Base-by-base conservation (phyloP, 1,140 invertebrate species). In the Zelostemma sp. region DNA sequence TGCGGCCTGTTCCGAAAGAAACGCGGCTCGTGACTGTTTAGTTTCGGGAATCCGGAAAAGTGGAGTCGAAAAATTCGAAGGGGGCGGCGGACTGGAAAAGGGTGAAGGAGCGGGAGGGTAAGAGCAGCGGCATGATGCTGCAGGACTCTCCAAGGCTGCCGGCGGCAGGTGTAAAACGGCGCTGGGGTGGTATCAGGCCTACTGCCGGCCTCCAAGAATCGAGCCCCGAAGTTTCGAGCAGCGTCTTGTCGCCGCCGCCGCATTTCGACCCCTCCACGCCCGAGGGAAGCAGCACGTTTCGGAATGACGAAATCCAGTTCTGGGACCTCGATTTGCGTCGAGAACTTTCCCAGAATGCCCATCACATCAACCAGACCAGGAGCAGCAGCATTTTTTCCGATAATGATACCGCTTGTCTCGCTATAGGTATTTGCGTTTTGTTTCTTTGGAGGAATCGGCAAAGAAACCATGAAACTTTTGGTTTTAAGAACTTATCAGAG, bases 271-370 rank as follows among this genome's bases (percentile, higher is more conserved):
- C 91, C 35, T 88, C 90, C 12, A 90, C 91, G 49, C 91, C 92
- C 2, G 79, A 72, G 83, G 86, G 68, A 90, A 90, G 70, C 8
- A 61, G 49, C 88, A 88, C 88, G 45, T 85, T 89, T 78, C 83
- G 92, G 78, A 85, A 92, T 75, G 90, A 91, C 49, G 93, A 93
- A 66, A 86, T 94, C 41, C 93, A 95, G 69, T 87, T 95, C 56
- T 95, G 93, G 93, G 90, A 94, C 61, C 88, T 90, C 46, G 89
- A 90, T 74, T 79, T 76, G 1, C 75, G 73, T 25, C 17, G 73
- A 18, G 38, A 73, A 41, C 45, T 66, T 48, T 54, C 72, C 59
- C 35, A 65, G 25, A 65, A 68, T 47, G n/a, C n/a, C n/a, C 35
- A 68, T 17, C 48, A 64, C 51, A 16, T 63, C 67, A 41, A 63